Conservation (phyloP, 2,113 vertebrate species). For the Rhizomys pruinosus region DNA sequence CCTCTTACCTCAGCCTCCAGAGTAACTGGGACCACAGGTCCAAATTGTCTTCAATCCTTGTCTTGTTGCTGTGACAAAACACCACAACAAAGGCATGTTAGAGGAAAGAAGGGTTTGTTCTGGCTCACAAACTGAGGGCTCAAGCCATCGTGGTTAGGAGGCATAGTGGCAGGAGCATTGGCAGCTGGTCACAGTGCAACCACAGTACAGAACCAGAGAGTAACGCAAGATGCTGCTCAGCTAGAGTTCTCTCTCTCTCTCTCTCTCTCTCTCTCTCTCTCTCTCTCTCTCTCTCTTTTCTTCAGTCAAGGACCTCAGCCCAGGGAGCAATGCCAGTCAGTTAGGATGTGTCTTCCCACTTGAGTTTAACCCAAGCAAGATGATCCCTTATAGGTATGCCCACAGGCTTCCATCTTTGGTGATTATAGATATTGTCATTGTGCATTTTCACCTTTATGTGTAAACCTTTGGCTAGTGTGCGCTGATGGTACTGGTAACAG, state of each 20-base stretch:
- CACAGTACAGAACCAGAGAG: background rate
- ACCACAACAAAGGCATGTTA: background rate
- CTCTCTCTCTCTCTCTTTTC: background rate
- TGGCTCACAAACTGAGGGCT: background rate
- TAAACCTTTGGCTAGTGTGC: background rate
- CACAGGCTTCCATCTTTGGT: no score
- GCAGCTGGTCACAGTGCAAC: background rate
- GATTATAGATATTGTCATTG: background rate
- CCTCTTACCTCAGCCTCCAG: background rate
- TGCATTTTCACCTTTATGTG: background rate
- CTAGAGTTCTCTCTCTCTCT: no score
- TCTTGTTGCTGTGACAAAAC: background rate
- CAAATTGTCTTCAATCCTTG: background rate
- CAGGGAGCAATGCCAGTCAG: background rate
- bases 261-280: no score
- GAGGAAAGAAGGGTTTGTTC: background rate
- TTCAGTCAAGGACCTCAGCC: no score
- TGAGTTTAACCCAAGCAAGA: background rate
- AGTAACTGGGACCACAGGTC: background rate
- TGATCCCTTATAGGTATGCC: background rate
- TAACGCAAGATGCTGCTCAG: no score
- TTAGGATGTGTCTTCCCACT: background rate
- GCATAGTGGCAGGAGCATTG: no score
- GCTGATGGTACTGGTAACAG: no score
- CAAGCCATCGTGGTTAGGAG: background rate